Conservation (phyloP, 2,797 vertebrate genomes). For the Oreochromis mossambicus region DNA sequence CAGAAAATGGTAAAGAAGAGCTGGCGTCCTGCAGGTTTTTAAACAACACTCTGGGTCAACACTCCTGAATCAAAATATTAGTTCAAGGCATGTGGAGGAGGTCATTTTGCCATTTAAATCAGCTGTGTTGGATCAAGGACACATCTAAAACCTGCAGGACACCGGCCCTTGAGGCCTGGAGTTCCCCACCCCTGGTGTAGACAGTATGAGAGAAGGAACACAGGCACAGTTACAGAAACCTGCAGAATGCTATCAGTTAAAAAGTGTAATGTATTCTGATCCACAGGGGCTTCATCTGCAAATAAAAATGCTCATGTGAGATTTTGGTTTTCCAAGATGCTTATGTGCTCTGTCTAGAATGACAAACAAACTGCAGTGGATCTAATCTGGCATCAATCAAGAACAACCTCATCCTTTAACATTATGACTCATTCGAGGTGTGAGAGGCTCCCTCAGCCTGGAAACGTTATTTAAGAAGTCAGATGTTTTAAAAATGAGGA, state of each 20-base stretch:
- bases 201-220: background rate
- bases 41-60: background rate
- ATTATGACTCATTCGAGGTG: background rate
- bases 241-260: background rate
- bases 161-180: background rate
- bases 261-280: background rate
- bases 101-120: background rate
- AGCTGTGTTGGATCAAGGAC: background rate
- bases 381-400: background rate
- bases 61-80: background rate
- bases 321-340: background rate
- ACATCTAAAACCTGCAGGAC: background rate
- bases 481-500: background rate
- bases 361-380: background rate
- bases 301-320: background rate
- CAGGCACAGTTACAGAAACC: background rate
- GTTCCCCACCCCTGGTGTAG: background rate
- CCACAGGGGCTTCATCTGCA: background rate
- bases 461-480: background rate
- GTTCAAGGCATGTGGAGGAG: background rate
- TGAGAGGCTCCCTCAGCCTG: background rate
- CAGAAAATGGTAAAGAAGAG: background rate
- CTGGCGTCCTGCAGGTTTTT: background rate
- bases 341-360: background rate
- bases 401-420: background rate